Percentiles rank a stretch among this genome's conserved stretches.
phyloP scores from a whole-genome alignment of 2,888 invertebrate genomes.

The Nemurella pictetii region DNA sequence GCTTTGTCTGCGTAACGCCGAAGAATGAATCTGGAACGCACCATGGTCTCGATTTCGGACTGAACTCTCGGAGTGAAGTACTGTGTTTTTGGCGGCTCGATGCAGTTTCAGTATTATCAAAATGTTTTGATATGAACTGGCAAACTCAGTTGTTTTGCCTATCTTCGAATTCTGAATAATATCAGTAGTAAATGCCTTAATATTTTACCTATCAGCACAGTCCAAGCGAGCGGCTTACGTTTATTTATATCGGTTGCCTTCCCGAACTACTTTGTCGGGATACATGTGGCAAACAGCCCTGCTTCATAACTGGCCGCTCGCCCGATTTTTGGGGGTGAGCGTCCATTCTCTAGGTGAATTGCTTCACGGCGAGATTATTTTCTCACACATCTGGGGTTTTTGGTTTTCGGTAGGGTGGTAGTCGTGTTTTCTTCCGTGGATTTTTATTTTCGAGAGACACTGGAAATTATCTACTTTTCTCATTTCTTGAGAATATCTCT shows the following conservation, averaged over 20 bases:
- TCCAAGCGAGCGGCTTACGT: not conserved
- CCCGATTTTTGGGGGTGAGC: not conserved
- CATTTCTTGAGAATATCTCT: not conserved
- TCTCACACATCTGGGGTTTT: conserved; percentile 12
- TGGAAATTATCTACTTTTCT: conserved; percentile 3
- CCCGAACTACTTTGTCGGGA: not conserved
- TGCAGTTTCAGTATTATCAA: conserved; percentile 9
- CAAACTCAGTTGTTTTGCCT: not conserved
- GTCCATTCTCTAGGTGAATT: not conserved
- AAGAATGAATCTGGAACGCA: conserved; percentile 25
- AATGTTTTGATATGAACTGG: not conserved
- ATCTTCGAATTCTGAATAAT: not conserved
- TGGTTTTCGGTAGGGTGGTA: conserved; percentile 30
- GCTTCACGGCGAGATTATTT: not conserved
- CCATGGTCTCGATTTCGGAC: not conserved
- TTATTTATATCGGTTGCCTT: not conserved
- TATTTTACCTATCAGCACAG: not conserved
- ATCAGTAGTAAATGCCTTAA: not conserved
- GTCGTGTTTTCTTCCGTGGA: conserved; percentile 25
- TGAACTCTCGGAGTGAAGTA: not conserved
- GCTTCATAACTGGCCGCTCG: not conserved
- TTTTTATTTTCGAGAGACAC: conserved; percentile 12
- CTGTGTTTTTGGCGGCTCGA: not conserved
- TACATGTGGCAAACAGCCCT: not conserved
- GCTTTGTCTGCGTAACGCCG: conserved; percentile 31